Percentiles rank a stretch among this genome's conserved stretches.
Conservation (phyloP, 1,140 invertebrate genomes). For the Trichonephila inaurata region DNA sequence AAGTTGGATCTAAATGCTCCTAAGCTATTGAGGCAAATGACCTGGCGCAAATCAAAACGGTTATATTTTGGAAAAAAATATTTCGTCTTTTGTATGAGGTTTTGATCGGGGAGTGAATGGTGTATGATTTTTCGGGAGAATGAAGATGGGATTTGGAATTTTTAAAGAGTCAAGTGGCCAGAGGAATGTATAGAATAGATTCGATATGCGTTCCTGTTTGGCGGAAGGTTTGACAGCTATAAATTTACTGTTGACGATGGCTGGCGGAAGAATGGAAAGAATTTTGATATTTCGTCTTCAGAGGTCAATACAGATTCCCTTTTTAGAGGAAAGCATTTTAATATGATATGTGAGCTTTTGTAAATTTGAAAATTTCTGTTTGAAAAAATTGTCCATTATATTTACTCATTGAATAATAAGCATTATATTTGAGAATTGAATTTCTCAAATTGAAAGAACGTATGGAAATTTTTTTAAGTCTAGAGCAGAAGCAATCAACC, state of each 20-base stretch:
- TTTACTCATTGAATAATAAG: too few relatives aligned
- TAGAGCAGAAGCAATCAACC: too few relatives aligned
- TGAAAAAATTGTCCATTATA: too few relatives aligned
- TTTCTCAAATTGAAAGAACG: too few relatives aligned
- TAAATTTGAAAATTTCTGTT: too few relatives aligned
- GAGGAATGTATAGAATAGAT: not conserved
- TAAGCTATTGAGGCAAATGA: not conserved
- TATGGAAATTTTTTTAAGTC: too few relatives aligned
- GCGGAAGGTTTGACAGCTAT: not conserved
- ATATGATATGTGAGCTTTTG: too few relatives aligned
- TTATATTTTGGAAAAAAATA: not conserved
- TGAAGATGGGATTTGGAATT: not conserved
- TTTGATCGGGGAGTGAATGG: not conserved
- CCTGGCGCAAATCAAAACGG: slow-evolving; percentile 1
- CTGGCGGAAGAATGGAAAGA: not conserved
- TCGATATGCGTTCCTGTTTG: not conserved
- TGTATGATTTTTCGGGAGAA: not conserved
- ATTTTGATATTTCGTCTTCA: not conserved
- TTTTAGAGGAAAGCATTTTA: too few relatives aligned
- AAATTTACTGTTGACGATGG: not conserved
- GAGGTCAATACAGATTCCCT: not conserved
- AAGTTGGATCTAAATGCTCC: not conserved
- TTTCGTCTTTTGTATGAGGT: not conserved
- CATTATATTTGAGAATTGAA: too few relatives aligned
- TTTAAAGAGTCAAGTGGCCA: not conserved